phyloP scores from a whole-genome alignment of 2,113 vertebrate species.

The Ellobius talpinus region DNA sequence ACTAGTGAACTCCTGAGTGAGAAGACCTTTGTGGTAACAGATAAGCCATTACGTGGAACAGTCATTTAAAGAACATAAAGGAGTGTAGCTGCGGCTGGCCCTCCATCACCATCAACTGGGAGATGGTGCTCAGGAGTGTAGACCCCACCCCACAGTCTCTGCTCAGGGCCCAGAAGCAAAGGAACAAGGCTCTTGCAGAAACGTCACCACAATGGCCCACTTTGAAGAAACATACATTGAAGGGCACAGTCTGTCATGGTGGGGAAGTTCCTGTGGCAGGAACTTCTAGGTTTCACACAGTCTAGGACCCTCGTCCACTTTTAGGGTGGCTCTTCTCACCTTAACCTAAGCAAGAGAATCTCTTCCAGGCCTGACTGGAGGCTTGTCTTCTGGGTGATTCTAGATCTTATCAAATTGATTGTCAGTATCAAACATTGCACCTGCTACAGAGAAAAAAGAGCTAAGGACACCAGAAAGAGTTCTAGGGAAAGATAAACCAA shows the following conservation, averaged over 20 bases:
- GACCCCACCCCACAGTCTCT: not conserved
- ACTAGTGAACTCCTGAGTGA: not conserved
- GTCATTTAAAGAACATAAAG: not conserved
- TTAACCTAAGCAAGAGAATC: not conserved
- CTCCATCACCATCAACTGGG: not conserved
- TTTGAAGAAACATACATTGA: not conserved
- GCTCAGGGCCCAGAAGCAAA: not conserved
- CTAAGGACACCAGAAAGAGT: not conserved
- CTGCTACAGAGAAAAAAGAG: not conserved
- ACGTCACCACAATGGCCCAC: not conserved
- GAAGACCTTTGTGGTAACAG: slow-evolving; percentile 8
- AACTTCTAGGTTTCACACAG: not conserved
- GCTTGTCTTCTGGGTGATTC: not conserved
- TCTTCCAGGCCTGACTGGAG: not conserved
- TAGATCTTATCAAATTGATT: not conserved
- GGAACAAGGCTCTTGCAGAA: not conserved
- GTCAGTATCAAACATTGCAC: not conserved
- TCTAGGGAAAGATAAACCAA: not conserved
- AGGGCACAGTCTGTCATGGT: not conserved
- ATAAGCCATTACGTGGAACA: not conserved
- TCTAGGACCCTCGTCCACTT: no score
- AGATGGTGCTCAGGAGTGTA: not conserved
- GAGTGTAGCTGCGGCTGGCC: not conserved
- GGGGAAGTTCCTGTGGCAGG: not conserved
- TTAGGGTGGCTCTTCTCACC: not conserved